Evolutionary conservation across 2,797 vertebrate species (phyloP).

Genomic region (Periophthalmus magnuspinnatus): DNA sequence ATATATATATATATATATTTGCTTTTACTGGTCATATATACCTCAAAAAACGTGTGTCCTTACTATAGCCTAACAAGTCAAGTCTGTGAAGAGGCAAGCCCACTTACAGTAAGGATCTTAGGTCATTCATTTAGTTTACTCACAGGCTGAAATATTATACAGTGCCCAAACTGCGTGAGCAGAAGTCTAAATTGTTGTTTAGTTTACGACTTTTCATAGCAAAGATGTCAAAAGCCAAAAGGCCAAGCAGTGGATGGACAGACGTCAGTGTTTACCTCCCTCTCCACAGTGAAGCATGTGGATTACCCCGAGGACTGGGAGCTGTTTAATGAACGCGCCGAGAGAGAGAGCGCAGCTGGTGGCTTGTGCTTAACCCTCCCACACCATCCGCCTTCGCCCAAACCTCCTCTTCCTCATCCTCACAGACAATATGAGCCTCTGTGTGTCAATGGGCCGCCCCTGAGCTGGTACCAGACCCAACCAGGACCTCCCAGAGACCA

Average conservation of each 20-base stretch:
- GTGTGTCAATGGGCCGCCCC: slow-evolving; percentile 78
- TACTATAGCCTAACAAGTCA: too few relatives aligned
- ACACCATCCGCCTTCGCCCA: slow-evolving; percentile 50
- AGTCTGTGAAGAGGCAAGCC: too few relatives aligned
- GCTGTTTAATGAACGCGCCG: slow-evolving; percentile 84
- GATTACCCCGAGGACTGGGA: slow-evolving; percentile 73
- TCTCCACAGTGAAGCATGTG: slow-evolving; percentile 68
- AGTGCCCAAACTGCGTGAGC: not conserved
- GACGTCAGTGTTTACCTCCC: slow-evolving; percentile 68
- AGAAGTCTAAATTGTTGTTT: slow-evolving; percentile 6
- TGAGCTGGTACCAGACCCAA: slow-evolving; percentile 71
- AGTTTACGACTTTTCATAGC: not conserved
- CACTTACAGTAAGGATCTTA: too few relatives aligned
- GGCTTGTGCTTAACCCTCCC: slow-evolving; percentile 80
- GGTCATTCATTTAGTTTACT: too few relatives aligned
- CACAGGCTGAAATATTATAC: too few relatives aligned
- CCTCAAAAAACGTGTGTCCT: too few relatives aligned
- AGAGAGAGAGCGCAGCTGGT: slow-evolving; percentile 84
- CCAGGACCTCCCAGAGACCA: slow-evolving; percentile 59
- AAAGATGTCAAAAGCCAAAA: slow-evolving; percentile 10
- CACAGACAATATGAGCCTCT: slow-evolving; percentile 80
- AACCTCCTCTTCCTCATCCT: slow-evolving; percentile 56
- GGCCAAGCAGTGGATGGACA: slow-evolving; percentile 22
- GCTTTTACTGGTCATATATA: too few relatives aligned
- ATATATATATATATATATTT: too few relatives aligned